Base-by-base conservation (phyloP, 2,888 invertebrate genomes). In the Sericinus montela region DNA sequence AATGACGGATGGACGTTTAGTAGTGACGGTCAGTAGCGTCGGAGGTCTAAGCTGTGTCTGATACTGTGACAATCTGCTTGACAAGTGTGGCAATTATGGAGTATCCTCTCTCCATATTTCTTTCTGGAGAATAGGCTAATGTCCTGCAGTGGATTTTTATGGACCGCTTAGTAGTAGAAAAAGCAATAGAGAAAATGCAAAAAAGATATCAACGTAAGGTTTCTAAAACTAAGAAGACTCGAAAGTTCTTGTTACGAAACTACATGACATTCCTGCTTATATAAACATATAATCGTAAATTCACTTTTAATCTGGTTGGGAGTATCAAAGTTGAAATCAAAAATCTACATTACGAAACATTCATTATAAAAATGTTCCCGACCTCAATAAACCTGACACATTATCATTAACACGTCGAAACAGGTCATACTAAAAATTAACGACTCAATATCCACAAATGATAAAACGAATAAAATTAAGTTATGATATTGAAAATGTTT, bases 351-450 rank as follows among this genome's bases (percentile, higher is more conserved):
- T 60, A 63, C 59, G 56, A 62, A 62, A 68, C 55, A 58, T 68
- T 55, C 55, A 59, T 62, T 58, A 62, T 49, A 55, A 54, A 54
- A 56, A 60, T 55, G 54, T 55, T 56, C 51, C 43, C 39, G 51
- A 37, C 45, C 57, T 46, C 52, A 56, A 52, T 53, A 55, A 59
- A 60, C 53, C 39, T 51, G 53, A 55, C 54, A 53, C 48, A 59
- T 65, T 55, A 61, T 59, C 60, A 63, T 63, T 71, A 75, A 68
- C 69, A 69, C 55, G 65, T 75, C 67, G 68, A 67, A 68, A 72
- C 69, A 71, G 63, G 67, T 65, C 64, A 63, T 63, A 67, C 62
- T 69, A 65, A 63, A 69, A 73, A 67, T 53, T 70, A 75, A 75
- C 65, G 65, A 62, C 61, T 55, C 46, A 57, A 53, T 67, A 65